phyloP scores from a whole-genome alignment of 2,797 vertebrate genomes.

The Mareca strepera region DNA sequence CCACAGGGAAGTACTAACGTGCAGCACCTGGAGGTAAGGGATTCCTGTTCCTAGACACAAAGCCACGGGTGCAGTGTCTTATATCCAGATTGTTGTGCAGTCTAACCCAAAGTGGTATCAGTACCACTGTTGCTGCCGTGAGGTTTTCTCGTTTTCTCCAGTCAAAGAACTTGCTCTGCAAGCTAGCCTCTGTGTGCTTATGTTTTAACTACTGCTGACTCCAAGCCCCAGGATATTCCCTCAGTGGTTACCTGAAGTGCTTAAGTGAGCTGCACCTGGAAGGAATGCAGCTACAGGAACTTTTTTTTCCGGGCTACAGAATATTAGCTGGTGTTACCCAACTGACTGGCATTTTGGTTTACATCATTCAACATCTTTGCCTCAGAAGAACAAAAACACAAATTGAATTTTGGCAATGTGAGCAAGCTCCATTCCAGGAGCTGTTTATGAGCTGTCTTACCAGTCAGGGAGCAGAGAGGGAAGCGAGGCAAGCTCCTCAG shows the following conservation, averaged over 20 bases:
- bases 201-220: slow-evolving; percentile 17
- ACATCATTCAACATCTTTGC: neutral
- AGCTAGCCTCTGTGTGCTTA: neutral
- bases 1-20: neutral
- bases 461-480: slow-evolving; percentile 16
- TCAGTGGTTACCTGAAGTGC: slow-evolving; percentile 1
- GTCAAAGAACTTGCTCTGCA: neutral
- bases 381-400: slow-evolving; percentile 9
- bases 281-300: neutral
- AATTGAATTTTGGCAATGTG: neutral
- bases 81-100: neutral
- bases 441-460: slow-evolving; percentile 26
- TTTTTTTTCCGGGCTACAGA: neutral
- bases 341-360: neutral
- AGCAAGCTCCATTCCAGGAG: slow-evolving; percentile 2
- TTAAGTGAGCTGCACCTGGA: neutral
- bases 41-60: neutral
- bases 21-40: neutral
- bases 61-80: neutral
- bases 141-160: neutral
- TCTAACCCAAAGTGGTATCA: neutral
- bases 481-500: neutral
- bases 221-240: neutral
- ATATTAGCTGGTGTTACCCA: neutral
- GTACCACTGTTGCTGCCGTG: neutral